Conservation (phyloP, 1,140 invertebrate species). For the Cephus cinctus region DNA sequence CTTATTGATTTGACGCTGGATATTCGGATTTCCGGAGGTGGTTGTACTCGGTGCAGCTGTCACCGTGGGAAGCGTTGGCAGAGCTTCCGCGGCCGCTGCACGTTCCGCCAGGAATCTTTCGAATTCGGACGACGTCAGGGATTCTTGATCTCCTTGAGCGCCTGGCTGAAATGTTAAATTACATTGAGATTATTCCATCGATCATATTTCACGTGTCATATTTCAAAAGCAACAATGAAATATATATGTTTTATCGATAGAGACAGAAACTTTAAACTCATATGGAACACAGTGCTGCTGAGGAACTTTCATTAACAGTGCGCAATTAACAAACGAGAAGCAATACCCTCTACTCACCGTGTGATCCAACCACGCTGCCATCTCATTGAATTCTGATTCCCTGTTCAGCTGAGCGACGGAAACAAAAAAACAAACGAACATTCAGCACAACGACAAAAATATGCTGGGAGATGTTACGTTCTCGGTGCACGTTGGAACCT, state of each 20-base stretch:
- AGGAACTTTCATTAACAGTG: constrained; percentile 2
- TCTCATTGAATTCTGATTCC: constrained; percentile 90
- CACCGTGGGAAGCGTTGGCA: constrained; percentile 52
- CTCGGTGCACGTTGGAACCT: no score
- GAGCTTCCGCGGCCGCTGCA: constrained; percentile 76
- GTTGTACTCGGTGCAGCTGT: constrained; percentile 32
- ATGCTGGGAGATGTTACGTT: no score
- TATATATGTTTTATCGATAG: no score
- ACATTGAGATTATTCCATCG: no score
- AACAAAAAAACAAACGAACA: constrained; percentile 39
- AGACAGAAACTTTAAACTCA: no score
- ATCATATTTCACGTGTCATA: no score
- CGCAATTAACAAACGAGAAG: constrained; percentile 6
- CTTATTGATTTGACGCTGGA: constrained; percentile 48
- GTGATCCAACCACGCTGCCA: constrained; percentile 85
- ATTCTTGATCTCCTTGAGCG: constrained; percentile 50
- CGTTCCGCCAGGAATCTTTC: constrained; percentile 88
- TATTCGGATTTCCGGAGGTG: constrained; percentile 31
- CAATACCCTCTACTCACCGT: constrained; percentile 54
- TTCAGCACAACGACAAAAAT: no score
- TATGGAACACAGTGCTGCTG: no score
- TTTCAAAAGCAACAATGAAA: no score
- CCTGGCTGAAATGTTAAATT: constrained; percentile 25
- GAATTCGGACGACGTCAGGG: constrained; percentile 86
- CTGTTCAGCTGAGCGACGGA: constrained; percentile 62